Percentiles rank a stretch among this genome's conserved stretches.
Conservation (phyloP, 2,888 invertebrate genomes). For the Machimus atricapillus region DNA sequence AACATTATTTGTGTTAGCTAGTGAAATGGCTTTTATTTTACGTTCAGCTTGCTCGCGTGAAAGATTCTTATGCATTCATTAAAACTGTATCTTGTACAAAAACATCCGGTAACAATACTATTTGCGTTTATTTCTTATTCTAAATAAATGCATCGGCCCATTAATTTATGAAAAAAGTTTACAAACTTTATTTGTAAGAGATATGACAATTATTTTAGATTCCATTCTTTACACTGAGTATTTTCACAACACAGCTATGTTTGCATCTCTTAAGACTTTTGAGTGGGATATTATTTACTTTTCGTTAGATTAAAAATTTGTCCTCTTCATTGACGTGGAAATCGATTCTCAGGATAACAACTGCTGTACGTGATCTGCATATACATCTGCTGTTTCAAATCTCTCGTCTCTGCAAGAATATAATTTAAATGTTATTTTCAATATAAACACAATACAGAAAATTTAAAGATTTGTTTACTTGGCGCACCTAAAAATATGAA, state of each 20-base stretch:
- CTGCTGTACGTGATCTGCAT: not conserved
- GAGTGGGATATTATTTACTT: not conserved
- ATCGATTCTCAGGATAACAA: not conserved
- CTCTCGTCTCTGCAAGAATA: not conserved
- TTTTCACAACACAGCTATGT: not conserved
- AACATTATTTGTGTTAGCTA: not conserved
- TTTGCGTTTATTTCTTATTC: not conserved
- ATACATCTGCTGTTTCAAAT: not conserved
- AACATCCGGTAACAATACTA: slow-evolving; percentile 21
- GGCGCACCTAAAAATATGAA: not conserved
- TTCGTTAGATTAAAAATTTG: not conserved
- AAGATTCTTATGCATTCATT: not conserved
- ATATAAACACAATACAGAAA: not conserved
- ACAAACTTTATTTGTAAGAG: not conserved
- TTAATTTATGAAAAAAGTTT: not conserved
- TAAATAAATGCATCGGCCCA: not conserved
- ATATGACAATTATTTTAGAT: not conserved
- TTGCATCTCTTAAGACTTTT: not conserved
- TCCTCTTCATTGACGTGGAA: not conserved
- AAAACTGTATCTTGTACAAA: not conserved
- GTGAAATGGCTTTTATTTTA: not conserved
- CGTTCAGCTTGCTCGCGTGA: not conserved
- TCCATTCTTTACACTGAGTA: not conserved
- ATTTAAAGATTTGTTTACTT: not conserved
- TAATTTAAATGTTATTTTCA: not conserved